phyloP scores from a whole-genome alignment of 2,113 vertebrate genomes.

The Anarrhichthys ocellatus region DNA sequence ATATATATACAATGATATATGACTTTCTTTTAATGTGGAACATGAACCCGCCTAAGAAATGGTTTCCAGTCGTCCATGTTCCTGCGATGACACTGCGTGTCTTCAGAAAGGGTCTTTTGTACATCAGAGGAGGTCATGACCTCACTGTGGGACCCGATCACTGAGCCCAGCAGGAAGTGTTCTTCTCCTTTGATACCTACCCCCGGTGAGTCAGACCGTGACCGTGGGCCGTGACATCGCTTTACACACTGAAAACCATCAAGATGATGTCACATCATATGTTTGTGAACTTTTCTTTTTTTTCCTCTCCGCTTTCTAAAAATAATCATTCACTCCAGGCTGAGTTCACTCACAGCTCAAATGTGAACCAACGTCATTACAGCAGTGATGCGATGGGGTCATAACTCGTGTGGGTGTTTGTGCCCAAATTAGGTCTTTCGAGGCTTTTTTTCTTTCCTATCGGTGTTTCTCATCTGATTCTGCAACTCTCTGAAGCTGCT shows the following conservation, averaged over 20 bases:
- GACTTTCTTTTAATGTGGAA: not conserved
- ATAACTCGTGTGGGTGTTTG: conserved; percentile 3
- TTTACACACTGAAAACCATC: not conserved
- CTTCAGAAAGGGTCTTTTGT: not conserved
- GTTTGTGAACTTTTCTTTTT: not conserved
- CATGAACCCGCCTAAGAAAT: not conserved
- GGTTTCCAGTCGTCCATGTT: not conserved
- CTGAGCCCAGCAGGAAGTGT: conserved; percentile 15
- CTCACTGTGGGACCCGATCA: not conserved
- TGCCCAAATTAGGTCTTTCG: conserved; percentile 33
- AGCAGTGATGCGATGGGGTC: conserved; percentile 5
- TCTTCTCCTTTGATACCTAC: conserved; percentile 32
- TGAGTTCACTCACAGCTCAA: not conserved
- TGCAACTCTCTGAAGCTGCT: conserved; percentile 20
- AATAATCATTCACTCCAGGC: not conserved
- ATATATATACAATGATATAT: too few relatives aligned
- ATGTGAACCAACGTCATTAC: not conserved
- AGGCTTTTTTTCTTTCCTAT: conserved; percentile 2
- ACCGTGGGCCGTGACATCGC: not conserved
- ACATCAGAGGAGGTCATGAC: not conserved
- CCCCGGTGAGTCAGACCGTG: conserved; percentile 10
- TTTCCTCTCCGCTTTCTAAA: not conserved
- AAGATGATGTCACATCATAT: conserved; percentile 29
- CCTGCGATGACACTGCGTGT: not conserved
- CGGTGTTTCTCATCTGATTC: conserved; percentile 19